Evolutionary conservation across 1,140 invertebrate genomes (phyloP).

Genomic region (Orius insidiosus): DNA sequence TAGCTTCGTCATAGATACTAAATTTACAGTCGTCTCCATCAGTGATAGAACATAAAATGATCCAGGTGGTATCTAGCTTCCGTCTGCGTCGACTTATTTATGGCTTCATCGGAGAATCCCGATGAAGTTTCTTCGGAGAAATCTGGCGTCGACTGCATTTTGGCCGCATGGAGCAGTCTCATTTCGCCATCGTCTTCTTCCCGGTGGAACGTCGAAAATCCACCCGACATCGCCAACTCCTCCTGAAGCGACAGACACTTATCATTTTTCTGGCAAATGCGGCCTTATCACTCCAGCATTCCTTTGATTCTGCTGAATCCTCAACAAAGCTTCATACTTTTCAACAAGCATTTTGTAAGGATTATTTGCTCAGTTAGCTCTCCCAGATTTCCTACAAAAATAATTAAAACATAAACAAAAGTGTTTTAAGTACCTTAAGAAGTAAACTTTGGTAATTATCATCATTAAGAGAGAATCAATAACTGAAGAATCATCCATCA

Average conservation of each 20-base stretch:
- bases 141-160: constrained; percentile 34
- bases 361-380: constrained; percentile 28
- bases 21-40: constrained; percentile 66
- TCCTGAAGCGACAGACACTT: constrained; percentile 44
- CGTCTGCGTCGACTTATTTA: constrained; percentile 32
- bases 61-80: constrained; percentile 32
- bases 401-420: no score
- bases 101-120: constrained; percentile 65
- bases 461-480: constrained; percentile 39
- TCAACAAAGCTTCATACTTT: constrained; percentile 73
- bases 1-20: constrained; percentile 67
- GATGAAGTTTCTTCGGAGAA: constrained; percentile 72
- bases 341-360: constrained; percentile 66
- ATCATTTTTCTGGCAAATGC: constrained; percentile 2
- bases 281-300: constrained; percentile 10
- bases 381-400: no score
- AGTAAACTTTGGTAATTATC: constrained; percentile 10
- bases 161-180: constrained; percentile 22
- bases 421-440: constrained; percentile 16
- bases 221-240: constrained; percentile 51
- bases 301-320: constrained; percentile 41
- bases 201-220: constrained; percentile 40
- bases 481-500: constrained; percentile 48
- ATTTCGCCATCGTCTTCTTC: constrained; percentile 26
- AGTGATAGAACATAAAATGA: constrained; percentile 60